Evolutionary conservation across 2,888 invertebrate genomes (phyloP).

Genomic region (Pogonocherus hispidulus): DNA sequence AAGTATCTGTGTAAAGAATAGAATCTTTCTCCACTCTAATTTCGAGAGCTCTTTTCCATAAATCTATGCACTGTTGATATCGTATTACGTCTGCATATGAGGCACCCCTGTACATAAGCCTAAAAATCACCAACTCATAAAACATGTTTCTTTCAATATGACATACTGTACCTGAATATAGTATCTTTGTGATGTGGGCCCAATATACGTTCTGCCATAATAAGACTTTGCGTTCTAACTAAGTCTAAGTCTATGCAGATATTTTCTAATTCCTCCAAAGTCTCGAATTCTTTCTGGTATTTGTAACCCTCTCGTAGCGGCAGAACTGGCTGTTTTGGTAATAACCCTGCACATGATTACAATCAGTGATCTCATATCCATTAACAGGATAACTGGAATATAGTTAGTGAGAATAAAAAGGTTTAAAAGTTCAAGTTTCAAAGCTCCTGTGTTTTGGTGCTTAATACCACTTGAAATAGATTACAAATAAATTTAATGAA

Average conservation of each 20-base stretch:
- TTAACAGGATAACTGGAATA: conserved; percentile 3
- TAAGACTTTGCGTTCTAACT: conserved; percentile 87
- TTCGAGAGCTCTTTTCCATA: conserved; percentile 88
- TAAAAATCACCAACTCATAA: conserved; percentile 44
- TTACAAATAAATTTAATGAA: too few species aligned
- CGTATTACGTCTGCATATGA: conserved; percentile 80
- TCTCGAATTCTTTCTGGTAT: conserved; percentile 81
- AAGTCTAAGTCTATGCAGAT: conserved; percentile 86
- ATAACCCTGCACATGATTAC: conserved; percentile 49
- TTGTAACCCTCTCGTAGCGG: conserved; percentile 76
- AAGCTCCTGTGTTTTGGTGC: too few species aligned
- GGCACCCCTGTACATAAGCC: conserved; percentile 74
- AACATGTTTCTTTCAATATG: too few species aligned
- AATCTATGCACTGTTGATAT: conserved; percentile 87
- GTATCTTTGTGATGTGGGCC: conserved; percentile 91
- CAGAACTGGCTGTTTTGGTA: conserved; percentile 72
- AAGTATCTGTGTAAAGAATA: conserved; percentile 83
- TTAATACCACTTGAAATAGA: too few species aligned
- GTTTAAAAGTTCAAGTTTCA: background rate
- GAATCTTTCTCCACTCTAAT: conserved; percentile 85
- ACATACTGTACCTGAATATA: conserved; percentile 71
- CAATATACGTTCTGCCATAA: conserved; percentile 90
- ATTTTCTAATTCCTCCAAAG: conserved; percentile 79
- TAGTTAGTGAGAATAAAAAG: conserved; percentile 15
- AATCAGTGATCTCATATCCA: conserved; percentile 21